Percentiles rank a stretch among this genome's conserved stretches.
These are phyloP conservation scores for Mixornis gularis DNA, from an alignment of 2,113 vertebrate genomes.

Conservation along the genomic window DNA sequence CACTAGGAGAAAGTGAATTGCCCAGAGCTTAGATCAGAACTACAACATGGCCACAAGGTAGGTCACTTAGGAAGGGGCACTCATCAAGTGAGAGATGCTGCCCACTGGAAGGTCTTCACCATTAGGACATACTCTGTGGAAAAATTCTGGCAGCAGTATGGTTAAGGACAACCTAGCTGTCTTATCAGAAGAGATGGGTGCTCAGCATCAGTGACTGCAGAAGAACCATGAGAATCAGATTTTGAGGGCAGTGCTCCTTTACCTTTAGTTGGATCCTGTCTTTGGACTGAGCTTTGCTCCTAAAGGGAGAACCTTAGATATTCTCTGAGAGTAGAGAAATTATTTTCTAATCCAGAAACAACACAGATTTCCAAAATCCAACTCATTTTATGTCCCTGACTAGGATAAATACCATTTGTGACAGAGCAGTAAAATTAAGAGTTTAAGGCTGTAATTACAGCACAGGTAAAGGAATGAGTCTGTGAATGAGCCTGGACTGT, in stretches of 20 bases:
- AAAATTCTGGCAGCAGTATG: not conserved
- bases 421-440: not conserved
- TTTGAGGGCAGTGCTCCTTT: not conserved
- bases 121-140: not conserved
- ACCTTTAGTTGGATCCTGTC: not conserved
- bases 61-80: not conserved
- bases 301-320: not conserved
- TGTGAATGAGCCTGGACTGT: not conserved
- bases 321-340: not conserved
- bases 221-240: not conserved
- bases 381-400: not conserved
- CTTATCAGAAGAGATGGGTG: not conserved
- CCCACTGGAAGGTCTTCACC: not conserved
- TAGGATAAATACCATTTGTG: not conserved
- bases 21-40: not conserved
- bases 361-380: not conserved
- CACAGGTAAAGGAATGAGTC: not conserved
- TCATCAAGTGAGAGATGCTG: not conserved
- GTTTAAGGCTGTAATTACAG: not conserved
- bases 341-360: not conserved
- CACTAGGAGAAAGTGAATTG: conserved; percentile 73
- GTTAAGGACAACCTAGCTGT: not conserved
- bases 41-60: not conserved
- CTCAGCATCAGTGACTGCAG: not conserved
- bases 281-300: not conserved